Evolutionary conservation across 1,140 invertebrate species (phyloP), one percentile per base, ranked within the genome.

Genomic region (Antheraea pernyi): DNA sequence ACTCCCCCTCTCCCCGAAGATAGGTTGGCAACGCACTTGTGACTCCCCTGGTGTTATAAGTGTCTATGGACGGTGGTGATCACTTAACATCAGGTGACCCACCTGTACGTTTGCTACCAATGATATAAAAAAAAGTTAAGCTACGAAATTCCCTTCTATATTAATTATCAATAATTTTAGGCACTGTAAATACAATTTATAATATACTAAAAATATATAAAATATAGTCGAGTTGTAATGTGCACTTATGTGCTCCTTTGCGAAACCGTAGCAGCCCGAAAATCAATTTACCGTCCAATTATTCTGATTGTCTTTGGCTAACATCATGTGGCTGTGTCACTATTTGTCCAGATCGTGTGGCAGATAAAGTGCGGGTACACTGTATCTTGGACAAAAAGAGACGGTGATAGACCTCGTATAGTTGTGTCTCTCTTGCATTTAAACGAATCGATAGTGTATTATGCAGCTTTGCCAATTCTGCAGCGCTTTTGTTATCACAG

Each of bases 401-500:
- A 48, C 18, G 19, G 18, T 5, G 3, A 42, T 22, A 65, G 16
- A 18, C 10, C 16, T 58, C 22, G 59, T 59, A 62, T 62, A 72
- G 48, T 22, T 19, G 58, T 65, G 63, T 39, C 65, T 67, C 48
- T 19, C 62, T 63, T 69, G 63, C 64, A 67, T 69, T 73, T 69
- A 46, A 73, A 42, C 66, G 61, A 73, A 73, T 73, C 71, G 59
- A 73, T 73, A 69, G 64, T 59, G 53, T 63, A 37, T 65, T 46
- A 68, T 73, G 71, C 71, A 73, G 60, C 67, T 68, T 59, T 64
- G 37, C 61, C 67, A 71, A 71, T 59, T 46, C 53, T 67, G 46
- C 46, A 67, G 46, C 19, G 19, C 10, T 61, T 19, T 63, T 59
- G 62, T 68, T 53, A 16, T 6, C 11, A 53, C 46, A 70, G 19